A percentile compares a stretch with the other conserved stretches of the same genome.
Evolutionary conservation across 2,797 vertebrate species (phyloP).

Genomic region (Liparis tanakae): DNA sequence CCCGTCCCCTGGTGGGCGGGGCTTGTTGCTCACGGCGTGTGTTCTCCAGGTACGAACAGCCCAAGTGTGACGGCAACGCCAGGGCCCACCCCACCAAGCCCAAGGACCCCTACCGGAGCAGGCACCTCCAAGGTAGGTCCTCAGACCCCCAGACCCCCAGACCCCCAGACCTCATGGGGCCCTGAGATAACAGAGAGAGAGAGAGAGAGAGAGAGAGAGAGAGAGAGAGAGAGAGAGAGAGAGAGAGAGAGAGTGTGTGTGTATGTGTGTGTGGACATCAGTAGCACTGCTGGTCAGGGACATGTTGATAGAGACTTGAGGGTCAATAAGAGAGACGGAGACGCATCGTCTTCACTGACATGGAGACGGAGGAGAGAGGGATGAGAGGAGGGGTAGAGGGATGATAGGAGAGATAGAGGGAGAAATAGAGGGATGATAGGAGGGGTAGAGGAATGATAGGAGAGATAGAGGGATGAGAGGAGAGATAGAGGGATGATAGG

Average conservation of each 20-base stretch:
- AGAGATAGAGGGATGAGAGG: no score
- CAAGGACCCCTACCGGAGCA: conserved; percentile 90
- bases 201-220: conserved; percentile 59
- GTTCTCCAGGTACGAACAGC: conserved; percentile 91
- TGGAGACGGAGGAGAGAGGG: conserved; percentile 64
- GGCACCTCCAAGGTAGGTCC: conserved; percentile 92
- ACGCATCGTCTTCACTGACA: conserved; percentile 63
- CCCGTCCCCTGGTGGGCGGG: conserved; percentile 12
- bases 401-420: conserved; percentile 55
- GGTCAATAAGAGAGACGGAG: conserved; percentile 68
- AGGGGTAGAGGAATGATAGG: no score
- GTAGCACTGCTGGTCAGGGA: conserved; percentile 62
- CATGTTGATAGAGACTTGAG: conserved; percentile 74
- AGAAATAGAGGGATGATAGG: no score
- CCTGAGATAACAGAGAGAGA: conserved; percentile 61
- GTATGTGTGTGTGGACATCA: conserved; percentile 59
- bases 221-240: conserved; percentile 45
- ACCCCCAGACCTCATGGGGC: conserved; percentile 45
- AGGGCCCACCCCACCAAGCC: conserved; percentile 92
- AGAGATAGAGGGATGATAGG: conserved; percentile 62
- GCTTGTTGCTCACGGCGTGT: conserved; percentile 31
- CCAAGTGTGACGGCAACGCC: conserved; percentile 93
- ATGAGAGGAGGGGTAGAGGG: conserved; percentile 60
- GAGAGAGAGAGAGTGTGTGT: conserved; percentile 20
- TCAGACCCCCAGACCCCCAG: no score